phyloP scores from a whole-genome alignment of 2,888 invertebrate species.

The Cataglyphis livida region DNA sequence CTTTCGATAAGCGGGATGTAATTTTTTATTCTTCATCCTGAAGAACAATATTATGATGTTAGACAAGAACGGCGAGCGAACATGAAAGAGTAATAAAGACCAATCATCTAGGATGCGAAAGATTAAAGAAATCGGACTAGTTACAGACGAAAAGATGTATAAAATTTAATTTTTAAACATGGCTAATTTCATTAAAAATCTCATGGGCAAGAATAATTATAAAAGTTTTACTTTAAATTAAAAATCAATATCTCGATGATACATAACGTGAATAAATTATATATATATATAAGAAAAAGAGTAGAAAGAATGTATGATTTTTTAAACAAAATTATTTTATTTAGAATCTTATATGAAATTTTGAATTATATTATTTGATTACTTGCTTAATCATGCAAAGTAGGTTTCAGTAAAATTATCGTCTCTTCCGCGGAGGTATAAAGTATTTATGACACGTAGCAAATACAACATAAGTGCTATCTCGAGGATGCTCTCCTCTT shows the following conservation, averaged over 20 bases:
- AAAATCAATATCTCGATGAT: neutral
- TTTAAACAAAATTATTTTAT: neutral
- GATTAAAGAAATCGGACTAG: neutral
- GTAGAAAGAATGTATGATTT: neutral
- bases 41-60: neutral
- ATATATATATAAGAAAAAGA: neutral
- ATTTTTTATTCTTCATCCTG: constrained; percentile 67
- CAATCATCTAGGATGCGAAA: neutral
- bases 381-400: neutral
- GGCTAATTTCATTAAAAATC: neutral
- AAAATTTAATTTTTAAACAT: neutral
- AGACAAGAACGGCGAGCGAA: neutral
- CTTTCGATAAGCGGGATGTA: neutral
- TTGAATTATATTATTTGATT: neutral
- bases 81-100: neutral
- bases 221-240: neutral
- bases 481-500: constrained; percentile 38
- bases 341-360: neutral
- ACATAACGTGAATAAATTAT: neutral
- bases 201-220: neutral
- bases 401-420: constrained; percentile 23
- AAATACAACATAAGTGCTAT: constrained; percentile 52
- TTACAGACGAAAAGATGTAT: neutral
- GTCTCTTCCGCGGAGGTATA: constrained; percentile 15
- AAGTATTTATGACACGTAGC: constrained; percentile 45